Percentiles rank a stretch among this genome's conserved stretches.
These are phyloP conservation scores for Tanypteryx hageni DNA, from an alignment of 2,888 invertebrate species.

Conservation along the genomic window DNA sequence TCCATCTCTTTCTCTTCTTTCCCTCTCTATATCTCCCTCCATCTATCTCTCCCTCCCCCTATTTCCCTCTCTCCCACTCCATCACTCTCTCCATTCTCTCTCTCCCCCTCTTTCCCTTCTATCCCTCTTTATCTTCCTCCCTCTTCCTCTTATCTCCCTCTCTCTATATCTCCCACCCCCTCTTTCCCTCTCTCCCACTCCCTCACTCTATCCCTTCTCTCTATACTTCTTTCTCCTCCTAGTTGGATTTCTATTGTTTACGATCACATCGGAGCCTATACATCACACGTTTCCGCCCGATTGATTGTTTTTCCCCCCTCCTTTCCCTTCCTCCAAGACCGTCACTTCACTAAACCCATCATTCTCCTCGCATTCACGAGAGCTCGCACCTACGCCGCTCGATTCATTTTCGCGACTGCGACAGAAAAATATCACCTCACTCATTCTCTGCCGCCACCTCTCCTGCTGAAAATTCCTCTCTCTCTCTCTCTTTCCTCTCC, in stretches of 20 bases:
- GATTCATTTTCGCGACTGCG: conserved; percentile 31
- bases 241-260: no score
- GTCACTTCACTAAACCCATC: not conserved
- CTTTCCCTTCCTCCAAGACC: not conserved
- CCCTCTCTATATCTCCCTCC: no score
- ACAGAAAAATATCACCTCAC: not conserved
- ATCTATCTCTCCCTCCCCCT: not conserved
- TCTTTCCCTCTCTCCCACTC: no score
- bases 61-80: no score
- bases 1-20: not conserved
- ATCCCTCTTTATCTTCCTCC: not conserved
- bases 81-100: no score
- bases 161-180: not conserved
- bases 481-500: not conserved
- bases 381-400: conserved; percentile 16
- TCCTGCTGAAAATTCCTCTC: not conserved
- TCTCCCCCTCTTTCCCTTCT: not conserved
- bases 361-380: no score
- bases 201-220: not conserved
- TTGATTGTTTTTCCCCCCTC: no score
- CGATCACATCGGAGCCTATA: no score
- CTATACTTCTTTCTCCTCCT: no score
- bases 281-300: no score
- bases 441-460: no score
- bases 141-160: not conserved